Percentiles rank a stretch among this genome's conserved stretches.
phyloP scores from a whole-genome alignment of 2,797 vertebrate genomes.

The Spondyliosoma cantharus region DNA sequence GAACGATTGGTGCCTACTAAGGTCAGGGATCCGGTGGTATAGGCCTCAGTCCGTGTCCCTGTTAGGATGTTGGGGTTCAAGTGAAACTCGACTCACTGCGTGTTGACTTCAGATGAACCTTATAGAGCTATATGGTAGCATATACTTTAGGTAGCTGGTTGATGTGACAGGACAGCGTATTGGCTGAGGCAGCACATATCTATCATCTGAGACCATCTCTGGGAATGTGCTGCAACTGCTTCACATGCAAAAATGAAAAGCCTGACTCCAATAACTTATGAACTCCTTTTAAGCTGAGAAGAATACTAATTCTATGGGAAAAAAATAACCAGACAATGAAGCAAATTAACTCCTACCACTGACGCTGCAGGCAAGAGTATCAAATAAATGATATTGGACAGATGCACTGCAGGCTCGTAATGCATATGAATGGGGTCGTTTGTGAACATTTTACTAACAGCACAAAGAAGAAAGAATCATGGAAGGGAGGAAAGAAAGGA shows the following conservation, averaged over 20 bases:
- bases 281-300: neutral
- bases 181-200: conserved; percentile 24
- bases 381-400: neutral
- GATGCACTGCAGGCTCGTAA: neutral
- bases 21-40: conserved; percentile 28
- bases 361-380: neutral
- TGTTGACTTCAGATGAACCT: conserved; percentile 28
- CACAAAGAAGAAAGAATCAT: neutral
- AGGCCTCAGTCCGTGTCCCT: conserved; percentile 19
- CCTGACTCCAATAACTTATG: conserved; percentile 12
- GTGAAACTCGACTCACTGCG: conserved; percentile 57
- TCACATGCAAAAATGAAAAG: conserved; percentile 33
- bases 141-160: conserved; percentile 26
- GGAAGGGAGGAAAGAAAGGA: too few species aligned
- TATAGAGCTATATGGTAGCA: conserved; percentile 41
- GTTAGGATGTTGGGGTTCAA: conserved; percentile 15
- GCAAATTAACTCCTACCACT: neutral
- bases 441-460: neutral
- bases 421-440: neutral
- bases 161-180: conserved; percentile 39
- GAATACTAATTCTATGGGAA: neutral
- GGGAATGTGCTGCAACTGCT: conserved; percentile 19
- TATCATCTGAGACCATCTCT: conserved; percentile 38
- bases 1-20: conserved; percentile 50
- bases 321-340: neutral